These are phyloP conservation scores for Phyllotis vaccarum DNA, from an alignment of 2,797 vertebrate genomes.

Conservation along the genomic window DNA sequence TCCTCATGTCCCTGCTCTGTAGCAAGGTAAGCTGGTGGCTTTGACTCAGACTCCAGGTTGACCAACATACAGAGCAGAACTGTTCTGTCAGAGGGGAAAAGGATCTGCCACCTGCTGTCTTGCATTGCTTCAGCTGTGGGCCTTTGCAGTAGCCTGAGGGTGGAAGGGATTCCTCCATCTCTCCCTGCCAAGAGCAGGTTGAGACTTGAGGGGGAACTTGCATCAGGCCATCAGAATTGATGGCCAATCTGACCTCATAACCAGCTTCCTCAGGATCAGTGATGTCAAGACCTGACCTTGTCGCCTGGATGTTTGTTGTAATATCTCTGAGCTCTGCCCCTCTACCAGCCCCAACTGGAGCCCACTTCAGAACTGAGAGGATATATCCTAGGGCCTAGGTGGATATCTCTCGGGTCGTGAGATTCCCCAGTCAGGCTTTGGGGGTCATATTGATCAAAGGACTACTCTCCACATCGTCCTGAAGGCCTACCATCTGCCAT, in stretches of 20 bases:
- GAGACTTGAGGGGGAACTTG: neutral
- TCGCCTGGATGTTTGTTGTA: neutral
- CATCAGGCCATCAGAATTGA: neutral
- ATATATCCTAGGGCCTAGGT: neutral
- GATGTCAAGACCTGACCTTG: neutral
- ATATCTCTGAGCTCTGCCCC: neutral
- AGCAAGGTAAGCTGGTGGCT: constrained; percentile 91
- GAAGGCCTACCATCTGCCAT: neutral
- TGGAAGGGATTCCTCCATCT: neutral
- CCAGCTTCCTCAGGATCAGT: neutral
- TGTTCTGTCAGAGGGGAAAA: too few relatives aligned
- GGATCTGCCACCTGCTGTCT: neutral
- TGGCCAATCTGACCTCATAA: neutral
- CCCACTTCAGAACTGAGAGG: neutral
- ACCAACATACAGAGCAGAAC: neutral
- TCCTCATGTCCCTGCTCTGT: constrained; percentile 95
- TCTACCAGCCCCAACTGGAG: neutral
- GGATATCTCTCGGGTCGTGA: neutral
- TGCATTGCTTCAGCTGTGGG: accelerated
- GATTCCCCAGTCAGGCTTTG: neutral
- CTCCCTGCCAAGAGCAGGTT: neutral
- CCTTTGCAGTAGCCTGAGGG: neutral
- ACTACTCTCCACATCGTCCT: neutral
- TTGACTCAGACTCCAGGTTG: neutral
- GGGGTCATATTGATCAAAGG: neutral